Conservation (phyloP, 2,797 vertebrate species). For the Melanotaenia trifasciata region DNA sequence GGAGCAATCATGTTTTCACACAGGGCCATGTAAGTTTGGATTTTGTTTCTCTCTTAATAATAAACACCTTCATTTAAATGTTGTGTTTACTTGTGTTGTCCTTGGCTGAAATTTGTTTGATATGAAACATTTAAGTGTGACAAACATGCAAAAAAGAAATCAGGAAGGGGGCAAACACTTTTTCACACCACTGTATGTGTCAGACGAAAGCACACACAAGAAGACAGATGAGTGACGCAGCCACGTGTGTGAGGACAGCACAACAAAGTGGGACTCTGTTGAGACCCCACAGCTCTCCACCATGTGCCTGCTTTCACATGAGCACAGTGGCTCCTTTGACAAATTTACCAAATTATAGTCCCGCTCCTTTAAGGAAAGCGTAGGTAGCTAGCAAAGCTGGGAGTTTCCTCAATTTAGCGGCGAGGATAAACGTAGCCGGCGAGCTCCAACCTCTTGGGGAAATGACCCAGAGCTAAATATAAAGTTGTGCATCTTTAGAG, state of each 20-base stretch:
- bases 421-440: slow-evolving; percentile 39
- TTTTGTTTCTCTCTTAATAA: too few relatives aligned
- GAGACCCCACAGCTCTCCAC: slow-evolving; percentile 21
- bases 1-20: too few relatives aligned
- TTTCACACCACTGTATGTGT: not conserved
- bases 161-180: too few relatives aligned
- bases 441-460: slow-evolving; percentile 39
- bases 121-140: too few relatives aligned
- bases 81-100: too few relatives aligned
- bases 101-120: too few relatives aligned
- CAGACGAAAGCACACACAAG: slow-evolving; percentile 1
- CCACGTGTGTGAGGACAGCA: slow-evolving; percentile 15
- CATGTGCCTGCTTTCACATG: slow-evolving; percentile 69
- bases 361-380: slow-evolving; percentile 29
- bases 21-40: too few relatives aligned
- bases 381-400: slow-evolving; percentile 50
- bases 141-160: too few relatives aligned
- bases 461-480: slow-evolving; percentile 74
- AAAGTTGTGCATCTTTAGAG: slow-evolving; percentile 53
- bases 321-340: slow-evolving; percentile 64
- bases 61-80: too few relatives aligned
- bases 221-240: not conserved
- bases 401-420: slow-evolving; percentile 50
- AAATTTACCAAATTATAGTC: slow-evolving; percentile 62
- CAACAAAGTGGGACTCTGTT: slow-evolving; percentile 12